Conservation (phyloP, 2,113 vertebrate species). For the Choloepus hoffmanni region DNA sequence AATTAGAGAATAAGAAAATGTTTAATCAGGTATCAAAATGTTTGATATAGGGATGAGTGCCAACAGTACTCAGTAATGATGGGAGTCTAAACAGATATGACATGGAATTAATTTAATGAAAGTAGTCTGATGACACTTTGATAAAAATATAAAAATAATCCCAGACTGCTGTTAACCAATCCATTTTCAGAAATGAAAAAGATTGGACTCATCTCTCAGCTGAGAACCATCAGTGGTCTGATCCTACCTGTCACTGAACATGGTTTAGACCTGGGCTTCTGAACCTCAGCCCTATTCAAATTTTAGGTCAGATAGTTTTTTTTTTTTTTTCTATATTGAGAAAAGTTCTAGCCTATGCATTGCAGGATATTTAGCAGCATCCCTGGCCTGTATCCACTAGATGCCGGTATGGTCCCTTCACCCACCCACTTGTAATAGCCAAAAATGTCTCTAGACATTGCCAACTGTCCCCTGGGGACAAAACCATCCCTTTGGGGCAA, state of each 20-base stretch:
- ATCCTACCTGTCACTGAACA: neutral
- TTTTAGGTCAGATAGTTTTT: neutral
- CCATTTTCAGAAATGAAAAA: conserved; percentile 26
- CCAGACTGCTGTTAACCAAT: neutral
- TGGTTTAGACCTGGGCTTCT: neutral
- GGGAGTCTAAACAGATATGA: neutral
- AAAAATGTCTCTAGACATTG: too few relatives aligned
- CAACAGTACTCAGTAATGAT: neutral
- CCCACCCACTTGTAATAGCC: too few relatives aligned
- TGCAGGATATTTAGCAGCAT: neutral
- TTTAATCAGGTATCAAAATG: conserved; percentile 16
- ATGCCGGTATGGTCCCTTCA: too few relatives aligned
- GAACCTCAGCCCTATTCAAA: neutral
- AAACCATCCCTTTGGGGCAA: neutral
- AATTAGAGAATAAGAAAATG: conserved; percentile 32
- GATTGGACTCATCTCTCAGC: neutral
- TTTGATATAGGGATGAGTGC: neutral
- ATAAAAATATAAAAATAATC: neutral
- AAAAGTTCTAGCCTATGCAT: neutral
- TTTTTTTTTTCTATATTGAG: neutral
- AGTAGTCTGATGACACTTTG: neutral
- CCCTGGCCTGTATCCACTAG: too few relatives aligned
- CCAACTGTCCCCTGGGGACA: too few relatives aligned
- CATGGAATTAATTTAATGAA: neutral
- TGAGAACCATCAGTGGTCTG: neutral